A percentile compares a stretch with the other conserved stretches of the same genome.
Conservation (phyloP, 2,888 invertebrate genomes). For the Lacanobia wlatinum region DNA sequence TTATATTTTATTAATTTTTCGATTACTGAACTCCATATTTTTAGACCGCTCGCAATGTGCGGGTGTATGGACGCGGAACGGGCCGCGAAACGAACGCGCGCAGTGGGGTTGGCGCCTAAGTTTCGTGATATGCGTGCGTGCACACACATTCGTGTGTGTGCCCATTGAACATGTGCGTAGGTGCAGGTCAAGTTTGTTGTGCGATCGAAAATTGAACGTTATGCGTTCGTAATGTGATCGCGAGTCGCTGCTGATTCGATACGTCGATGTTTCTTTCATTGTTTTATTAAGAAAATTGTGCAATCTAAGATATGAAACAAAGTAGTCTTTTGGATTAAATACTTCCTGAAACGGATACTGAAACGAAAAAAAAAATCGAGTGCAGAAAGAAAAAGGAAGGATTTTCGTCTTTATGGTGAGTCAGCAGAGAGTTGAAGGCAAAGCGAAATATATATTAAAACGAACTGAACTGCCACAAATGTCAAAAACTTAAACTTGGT, state of each 20-base stretch:
- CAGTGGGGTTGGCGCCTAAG: too few relatives aligned
- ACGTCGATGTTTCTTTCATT: constrained; percentile 1
- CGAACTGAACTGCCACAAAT: too few relatives aligned
- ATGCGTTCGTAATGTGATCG: constrained; percentile 23
- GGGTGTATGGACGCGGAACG: too few relatives aligned
- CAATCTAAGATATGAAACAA: constrained; percentile 3
- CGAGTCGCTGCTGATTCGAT: constrained; percentile 22
- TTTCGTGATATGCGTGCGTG: constrained; percentile 38
- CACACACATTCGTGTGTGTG: constrained; percentile 35
- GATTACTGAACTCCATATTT: too few relatives aligned
- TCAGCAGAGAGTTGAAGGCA: too few relatives aligned
- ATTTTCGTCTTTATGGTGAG: too few relatives aligned
- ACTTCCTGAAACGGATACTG: background rate
- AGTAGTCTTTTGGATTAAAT: background rate
- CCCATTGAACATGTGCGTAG: constrained; percentile 47
- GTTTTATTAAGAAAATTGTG: constrained; percentile 8
- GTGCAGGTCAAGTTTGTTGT: constrained; percentile 49
- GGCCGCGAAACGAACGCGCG: too few relatives aligned
- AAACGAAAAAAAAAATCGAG: background rate
- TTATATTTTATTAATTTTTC: too few relatives aligned
- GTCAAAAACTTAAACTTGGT: too few relatives aligned
- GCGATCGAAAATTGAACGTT: constrained; percentile 35
- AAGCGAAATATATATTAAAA: too few relatives aligned
- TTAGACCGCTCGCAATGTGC: too few relatives aligned
- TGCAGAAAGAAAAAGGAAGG: too few relatives aligned